Percentiles rank a stretch among this genome's conserved stretches.
These are phyloP conservation scores for Gryllus bimaculatus DNA, from an alignment of 1,140 invertebrate species.

Conservation along the genomic window DNA sequence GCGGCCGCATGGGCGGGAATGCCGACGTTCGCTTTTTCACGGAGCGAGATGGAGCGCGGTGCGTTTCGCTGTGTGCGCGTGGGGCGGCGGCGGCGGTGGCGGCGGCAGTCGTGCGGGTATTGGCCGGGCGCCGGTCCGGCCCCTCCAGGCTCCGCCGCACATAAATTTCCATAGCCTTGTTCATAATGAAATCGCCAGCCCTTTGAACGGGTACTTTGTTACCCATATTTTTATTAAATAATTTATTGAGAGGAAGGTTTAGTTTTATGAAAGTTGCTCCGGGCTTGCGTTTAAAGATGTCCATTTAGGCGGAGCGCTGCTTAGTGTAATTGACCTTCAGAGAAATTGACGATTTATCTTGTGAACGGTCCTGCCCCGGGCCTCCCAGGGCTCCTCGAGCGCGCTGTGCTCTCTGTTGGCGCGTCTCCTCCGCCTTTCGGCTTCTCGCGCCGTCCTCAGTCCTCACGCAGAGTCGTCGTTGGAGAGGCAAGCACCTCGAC, in stretches of 20 bases:
- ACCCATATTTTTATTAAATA: conserved; percentile 6
- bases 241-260: conserved; percentile 1
- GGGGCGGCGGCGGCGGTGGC: too few species aligned
- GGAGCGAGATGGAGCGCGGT: background rate
- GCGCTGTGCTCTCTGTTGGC: background rate
- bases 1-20: background rate
- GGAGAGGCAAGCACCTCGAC: too few species aligned
- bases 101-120: background rate
- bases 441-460: too few species aligned
- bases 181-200: conserved; percentile 1
- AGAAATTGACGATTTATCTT: conserved; percentile 2
- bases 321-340: conserved; percentile 1
- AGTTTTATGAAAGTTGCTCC: background rate
- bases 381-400: background rate
- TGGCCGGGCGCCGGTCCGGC: background rate
- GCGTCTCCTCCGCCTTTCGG: background rate
- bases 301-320: background rate
- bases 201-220: background rate
- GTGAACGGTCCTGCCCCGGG: background rate
- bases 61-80: background rate
- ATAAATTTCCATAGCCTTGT: background rate
- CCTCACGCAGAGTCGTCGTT: too few species aligned
- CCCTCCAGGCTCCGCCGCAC: background rate
- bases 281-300: background rate
- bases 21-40: background rate